Conservation (phyloP, 2,797 vertebrate species). For the Myotis findleyi region DNA sequence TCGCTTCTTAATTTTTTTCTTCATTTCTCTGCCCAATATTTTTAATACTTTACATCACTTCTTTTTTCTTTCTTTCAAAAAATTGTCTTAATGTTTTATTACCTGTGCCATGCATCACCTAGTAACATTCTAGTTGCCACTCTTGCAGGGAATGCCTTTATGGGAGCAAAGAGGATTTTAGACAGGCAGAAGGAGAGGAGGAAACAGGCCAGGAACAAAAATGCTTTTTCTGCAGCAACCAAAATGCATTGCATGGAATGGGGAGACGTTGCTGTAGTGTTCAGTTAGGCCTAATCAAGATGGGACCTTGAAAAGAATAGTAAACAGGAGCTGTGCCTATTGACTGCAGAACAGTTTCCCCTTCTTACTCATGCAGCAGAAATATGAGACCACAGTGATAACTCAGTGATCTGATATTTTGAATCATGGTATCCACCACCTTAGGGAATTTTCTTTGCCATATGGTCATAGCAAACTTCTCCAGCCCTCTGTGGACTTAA, state of each 20-base stretch:
- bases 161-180: background rate
- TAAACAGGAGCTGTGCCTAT: background rate
- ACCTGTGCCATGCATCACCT: background rate
- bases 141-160: background rate
- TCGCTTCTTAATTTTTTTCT: background rate
- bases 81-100: background rate
- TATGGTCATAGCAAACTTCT: background rate
- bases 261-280: background rate
- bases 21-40: background rate
- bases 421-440: background rate
- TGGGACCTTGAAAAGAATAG: background rate
- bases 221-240: background rate
- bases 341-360: background rate
- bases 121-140: background rate
- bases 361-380: background rate
- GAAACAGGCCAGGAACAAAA: background rate
- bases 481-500: background rate
- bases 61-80: background rate
- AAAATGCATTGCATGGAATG: background rate
- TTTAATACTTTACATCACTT: background rate
- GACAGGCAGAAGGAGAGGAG: background rate
- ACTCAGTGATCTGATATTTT: constrained; percentile 23
- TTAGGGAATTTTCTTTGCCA: background rate
- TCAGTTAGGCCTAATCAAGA: background rate
- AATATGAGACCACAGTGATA: constrained; percentile 33